Percentiles rank a stretch among this genome's conserved stretches.
Conservation (phyloP, 1,140 invertebrate genomes). For the Bradysia coprophila region DNA sequence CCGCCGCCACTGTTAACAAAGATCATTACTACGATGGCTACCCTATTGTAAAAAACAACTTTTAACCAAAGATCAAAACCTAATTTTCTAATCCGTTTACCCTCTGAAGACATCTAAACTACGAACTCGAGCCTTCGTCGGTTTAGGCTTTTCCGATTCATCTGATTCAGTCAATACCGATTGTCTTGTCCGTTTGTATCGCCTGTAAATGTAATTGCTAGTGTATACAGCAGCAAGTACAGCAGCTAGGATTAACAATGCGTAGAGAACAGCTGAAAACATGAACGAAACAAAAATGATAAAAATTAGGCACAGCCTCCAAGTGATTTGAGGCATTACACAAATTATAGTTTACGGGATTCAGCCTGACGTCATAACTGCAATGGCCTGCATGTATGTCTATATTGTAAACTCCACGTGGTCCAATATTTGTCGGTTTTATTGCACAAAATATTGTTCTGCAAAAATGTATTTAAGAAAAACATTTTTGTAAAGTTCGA, state of each 20-base stretch:
- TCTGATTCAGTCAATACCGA: slow-evolving; percentile 3
- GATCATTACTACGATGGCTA: slow-evolving; percentile 71
- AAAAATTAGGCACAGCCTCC: no score
- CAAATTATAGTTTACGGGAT: slow-evolving; percentile 52
- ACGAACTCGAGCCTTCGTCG: slow-evolving; percentile 34
- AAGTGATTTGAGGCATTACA: no score
- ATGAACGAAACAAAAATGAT: no score
- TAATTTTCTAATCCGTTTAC: slow-evolving; percentile 25
- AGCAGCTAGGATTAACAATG: no score
- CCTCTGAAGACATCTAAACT: slow-evolving; percentile 68
- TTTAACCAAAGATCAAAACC: no score
- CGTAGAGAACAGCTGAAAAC: no score
- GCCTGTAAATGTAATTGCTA: not conserved
- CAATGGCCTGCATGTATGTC: slow-evolving; percentile 31
- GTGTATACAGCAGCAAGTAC: no score
- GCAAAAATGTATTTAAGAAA: no score
- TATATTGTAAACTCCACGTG: slow-evolving; percentile 57
- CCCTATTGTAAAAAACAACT: slow-evolving; percentile 10
- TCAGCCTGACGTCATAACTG: slow-evolving; percentile 29
- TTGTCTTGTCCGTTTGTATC: not conserved
- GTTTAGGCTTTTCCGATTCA: slow-evolving; percentile 11
- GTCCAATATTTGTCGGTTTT: slow-evolving; percentile 42
- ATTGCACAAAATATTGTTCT: slow-evolving; percentile 13
- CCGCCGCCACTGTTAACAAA: slow-evolving; percentile 84
- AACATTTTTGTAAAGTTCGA: no score